Conservation (phyloP, 2,113 vertebrate species). For the Psittacus erithacus region DNA sequence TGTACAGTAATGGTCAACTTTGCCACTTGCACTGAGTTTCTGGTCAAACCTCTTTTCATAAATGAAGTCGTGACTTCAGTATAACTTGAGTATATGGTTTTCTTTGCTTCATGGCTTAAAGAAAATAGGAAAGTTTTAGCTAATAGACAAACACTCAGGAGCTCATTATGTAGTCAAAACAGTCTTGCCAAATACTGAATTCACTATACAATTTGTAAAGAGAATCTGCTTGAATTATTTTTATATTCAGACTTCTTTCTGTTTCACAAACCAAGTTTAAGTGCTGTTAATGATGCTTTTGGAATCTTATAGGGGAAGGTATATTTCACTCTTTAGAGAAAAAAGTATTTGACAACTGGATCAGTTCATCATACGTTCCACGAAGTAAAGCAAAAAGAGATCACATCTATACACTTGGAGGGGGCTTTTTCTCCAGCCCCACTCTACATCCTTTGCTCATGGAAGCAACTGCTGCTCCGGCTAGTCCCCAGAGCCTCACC, state of each 20-base stretch:
- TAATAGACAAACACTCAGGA: constrained; percentile 85
- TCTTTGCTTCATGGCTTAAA: constrained; percentile 80
- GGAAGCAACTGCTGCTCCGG: constrained; percentile 48
- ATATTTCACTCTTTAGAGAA: constrained; percentile 62
- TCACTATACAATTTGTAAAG: constrained; percentile 80
- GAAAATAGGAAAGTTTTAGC: constrained; percentile 76
- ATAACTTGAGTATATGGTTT: constrained; percentile 82
- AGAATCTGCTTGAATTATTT: constrained; percentile 81
- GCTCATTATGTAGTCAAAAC: constrained; percentile 81
- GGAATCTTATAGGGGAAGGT: constrained; percentile 68
- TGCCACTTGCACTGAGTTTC: constrained; percentile 88
- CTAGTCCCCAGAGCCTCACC: constrained; percentile 40
- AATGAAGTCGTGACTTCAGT: constrained; percentile 81
- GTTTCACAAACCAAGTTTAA: constrained; percentile 70
- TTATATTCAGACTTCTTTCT: constrained; percentile 75
- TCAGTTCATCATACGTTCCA: constrained; percentile 46
- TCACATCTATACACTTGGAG: neutral
- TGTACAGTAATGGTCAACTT: constrained; percentile 82
- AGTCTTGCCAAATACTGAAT: constrained; percentile 87
- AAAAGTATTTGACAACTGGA: constrained; percentile 58
- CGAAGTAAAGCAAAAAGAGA: constrained; percentile 17
- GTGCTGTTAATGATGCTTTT: constrained; percentile 70
- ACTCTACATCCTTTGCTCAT: constrained; percentile 11
- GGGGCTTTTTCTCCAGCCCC: neutral
- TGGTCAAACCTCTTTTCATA: constrained; percentile 83